These are phyloP conservation scores for Onthophagus sagittarius DNA, from an alignment of 2,888 invertebrate genomes.

Conservation along the genomic window DNA sequence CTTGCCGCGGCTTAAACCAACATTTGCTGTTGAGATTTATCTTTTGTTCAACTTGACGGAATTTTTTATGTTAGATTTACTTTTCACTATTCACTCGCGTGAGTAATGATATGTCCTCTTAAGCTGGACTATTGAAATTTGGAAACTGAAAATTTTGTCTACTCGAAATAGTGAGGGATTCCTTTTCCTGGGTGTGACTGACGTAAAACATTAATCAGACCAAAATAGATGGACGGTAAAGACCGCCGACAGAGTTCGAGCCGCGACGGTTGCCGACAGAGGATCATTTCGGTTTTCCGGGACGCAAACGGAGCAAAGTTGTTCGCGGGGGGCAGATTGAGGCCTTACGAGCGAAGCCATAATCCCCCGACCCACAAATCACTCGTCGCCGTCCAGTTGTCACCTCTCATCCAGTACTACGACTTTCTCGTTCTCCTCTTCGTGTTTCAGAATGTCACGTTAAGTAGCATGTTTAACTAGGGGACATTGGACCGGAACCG, in stretches of 20 bases:
- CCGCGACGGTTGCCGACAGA: background rate
- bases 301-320: background rate
- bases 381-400: constrained; percentile 6
- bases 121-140: background rate
- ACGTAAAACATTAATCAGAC: constrained; percentile 7
- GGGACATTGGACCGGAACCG: background rate
- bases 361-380: constrained; percentile 6
- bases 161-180: background rate
- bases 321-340: background rate
- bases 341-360: background rate
- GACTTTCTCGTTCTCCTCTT: background rate
- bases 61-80: background rate
- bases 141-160: background rate
- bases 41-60: background rate
- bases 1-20: background rate
- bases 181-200: background rate
- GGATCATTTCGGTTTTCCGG: background rate
- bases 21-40: background rate
- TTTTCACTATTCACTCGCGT: background rate
- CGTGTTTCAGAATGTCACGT: background rate
- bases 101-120: background rate
- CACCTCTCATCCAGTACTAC: constrained; percentile 1
- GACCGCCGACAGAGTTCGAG: background rate
- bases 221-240: background rate
- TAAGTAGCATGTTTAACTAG: background rate